Evolutionary conservation across 2,888 invertebrate genomes (phyloP).

Genomic region (Thymelicus sylvestris): DNA sequence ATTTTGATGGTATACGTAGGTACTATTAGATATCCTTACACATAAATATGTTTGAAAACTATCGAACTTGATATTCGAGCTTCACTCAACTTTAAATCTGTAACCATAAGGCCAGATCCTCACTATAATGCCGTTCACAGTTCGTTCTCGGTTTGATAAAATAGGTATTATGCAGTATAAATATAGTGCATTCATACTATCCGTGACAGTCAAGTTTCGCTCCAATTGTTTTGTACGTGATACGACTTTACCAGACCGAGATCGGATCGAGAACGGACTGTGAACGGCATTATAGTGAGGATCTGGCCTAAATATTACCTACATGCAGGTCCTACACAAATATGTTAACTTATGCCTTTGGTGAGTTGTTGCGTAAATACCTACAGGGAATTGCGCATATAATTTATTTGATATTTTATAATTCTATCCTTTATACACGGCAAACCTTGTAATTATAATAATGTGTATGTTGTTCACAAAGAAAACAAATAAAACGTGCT

Average conservation of each 20-base stretch:
- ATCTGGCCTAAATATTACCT: no score
- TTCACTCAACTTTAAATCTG: conserved; percentile 49
- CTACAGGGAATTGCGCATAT: conserved; percentile 75
- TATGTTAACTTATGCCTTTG: conserved; percentile 48
- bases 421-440: conserved; percentile 58
- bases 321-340: conserved; percentile 32
- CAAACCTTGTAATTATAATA: conserved; percentile 57
- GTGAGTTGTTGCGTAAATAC: conserved; percentile 64
- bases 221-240: no score
- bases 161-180: no score
- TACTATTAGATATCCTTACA: not conserved
- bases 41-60: not conserved
- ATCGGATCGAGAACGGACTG: no score
- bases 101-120: no score
- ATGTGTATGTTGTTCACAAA: conserved; percentile 58
- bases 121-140: no score
- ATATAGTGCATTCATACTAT: no score
- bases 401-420: conserved; percentile 56
- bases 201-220: no score
- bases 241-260: no score
- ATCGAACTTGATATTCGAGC: conserved; percentile 35
- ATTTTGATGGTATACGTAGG: conserved; percentile 7
- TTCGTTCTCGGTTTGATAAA: no score
- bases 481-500: conserved; percentile 65
- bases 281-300: no score